These are phyloP conservation scores for Tonatia bakeri DNA, from an alignment of 2,113 vertebrate species.

Conservation along the genomic window DNA sequence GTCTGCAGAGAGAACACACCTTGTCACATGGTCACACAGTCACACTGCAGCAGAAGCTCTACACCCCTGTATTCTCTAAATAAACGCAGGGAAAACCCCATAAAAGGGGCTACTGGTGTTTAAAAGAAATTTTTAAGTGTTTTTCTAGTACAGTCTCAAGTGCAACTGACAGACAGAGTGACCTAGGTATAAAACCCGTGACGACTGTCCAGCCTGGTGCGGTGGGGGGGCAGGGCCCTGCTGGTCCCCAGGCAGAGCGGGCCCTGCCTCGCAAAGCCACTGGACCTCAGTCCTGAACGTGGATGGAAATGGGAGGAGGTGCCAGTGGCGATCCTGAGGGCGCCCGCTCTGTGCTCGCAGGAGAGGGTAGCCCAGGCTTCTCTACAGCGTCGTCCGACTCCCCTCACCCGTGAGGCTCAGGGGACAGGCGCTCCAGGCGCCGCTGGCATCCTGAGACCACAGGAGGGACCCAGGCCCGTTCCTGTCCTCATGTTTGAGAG, in stretches of 20 bases:
- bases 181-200: not conserved
- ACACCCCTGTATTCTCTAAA: not conserved
- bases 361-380: not conserved
- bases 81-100: not conserved
- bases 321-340: too few species aligned
- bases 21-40: fast-evolving
- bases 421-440: too few species aligned
- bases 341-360: not conserved
- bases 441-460: not conserved
- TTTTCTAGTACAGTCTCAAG: not conserved
- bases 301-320: too few species aligned
- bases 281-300: too few species aligned
- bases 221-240: not conserved
- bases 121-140: not conserved
- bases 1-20: not conserved
- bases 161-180: not conserved
- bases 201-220: too few species aligned
- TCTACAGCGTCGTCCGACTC: too few species aligned
- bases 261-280: not conserved
- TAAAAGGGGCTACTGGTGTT: not conserved
- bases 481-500: not conserved
- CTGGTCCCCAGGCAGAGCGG: not conserved
- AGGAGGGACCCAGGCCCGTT: not conserved
- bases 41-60: fast-evolving
- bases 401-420: fast-evolving